Evolutionary conservation across 2,888 invertebrate genomes (phyloP).

Genomic region (Folsomia manolachei): DNA sequence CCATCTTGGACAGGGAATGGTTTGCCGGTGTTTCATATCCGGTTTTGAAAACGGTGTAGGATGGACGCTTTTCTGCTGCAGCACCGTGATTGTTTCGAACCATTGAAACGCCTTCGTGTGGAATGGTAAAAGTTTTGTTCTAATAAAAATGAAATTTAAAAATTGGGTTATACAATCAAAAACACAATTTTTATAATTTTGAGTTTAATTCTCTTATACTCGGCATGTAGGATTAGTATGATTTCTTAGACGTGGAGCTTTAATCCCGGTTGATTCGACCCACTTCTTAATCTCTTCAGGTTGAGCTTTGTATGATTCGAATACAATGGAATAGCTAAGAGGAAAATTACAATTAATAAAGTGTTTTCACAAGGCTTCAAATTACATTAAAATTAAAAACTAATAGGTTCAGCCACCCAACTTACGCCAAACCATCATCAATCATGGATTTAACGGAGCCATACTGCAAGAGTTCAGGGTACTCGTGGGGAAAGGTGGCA

Average conservation of each 20-base stretch:
- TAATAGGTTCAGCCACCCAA: too few species aligned
- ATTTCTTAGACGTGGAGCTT: constrained; percentile 30
- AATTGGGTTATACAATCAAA: too few species aligned
- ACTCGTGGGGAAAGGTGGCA: constrained; percentile 58
- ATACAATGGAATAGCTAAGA: constrained; percentile 37
- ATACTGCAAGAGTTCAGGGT: constrained; percentile 66
- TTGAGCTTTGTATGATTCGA: constrained; percentile 36
- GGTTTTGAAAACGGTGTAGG: background rate
- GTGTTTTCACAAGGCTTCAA: too few species aligned
- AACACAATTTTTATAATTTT: background rate
- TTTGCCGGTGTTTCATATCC: background rate
- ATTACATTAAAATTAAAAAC: too few species aligned
- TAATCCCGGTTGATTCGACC: constrained; percentile 36
- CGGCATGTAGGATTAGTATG: background rate
- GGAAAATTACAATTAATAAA: background rate
- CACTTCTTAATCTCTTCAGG: constrained; percentile 43
- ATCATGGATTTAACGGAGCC: constrained; percentile 72
- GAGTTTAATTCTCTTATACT: background rate
- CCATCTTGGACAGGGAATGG: background rate
- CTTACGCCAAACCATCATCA: constrained; percentile 68
- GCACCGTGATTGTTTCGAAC: background rate
- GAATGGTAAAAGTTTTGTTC: background rate
- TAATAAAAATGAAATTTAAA: constrained; percentile 7
- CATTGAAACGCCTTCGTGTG: background rate
- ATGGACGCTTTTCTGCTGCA: background rate